A percentile compares a stretch with the other conserved stretches of the same genome.
phyloP scores from a whole-genome alignment of 2,113 vertebrate genomes.

The Uropsilus gracilis region DNA sequence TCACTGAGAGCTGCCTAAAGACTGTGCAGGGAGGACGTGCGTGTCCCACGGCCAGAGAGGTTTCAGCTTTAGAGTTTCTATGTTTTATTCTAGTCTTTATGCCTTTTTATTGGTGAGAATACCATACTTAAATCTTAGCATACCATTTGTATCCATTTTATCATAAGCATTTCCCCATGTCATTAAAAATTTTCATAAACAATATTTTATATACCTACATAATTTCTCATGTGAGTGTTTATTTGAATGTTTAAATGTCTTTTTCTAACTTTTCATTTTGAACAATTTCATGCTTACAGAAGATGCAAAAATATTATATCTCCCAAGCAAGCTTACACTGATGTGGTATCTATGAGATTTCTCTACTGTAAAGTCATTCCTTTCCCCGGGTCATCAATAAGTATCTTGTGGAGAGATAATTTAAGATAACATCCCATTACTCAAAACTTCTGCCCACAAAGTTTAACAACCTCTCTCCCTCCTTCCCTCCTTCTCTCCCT shows the following conservation, averaged over 20 bases:
- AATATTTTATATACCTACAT: not conserved
- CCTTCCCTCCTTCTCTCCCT: not conserved
- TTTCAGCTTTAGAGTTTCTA: not conserved
- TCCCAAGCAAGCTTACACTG: no score
- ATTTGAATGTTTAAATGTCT: not conserved
- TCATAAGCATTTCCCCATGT: no score
- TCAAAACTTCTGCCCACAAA: not conserved
- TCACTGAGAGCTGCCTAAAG: no score
- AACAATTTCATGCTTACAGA: slow-evolving; percentile 26
- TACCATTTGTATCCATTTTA: no score
- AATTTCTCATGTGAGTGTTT: not conserved
- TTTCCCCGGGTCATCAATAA: no score
- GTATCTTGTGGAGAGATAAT: not conserved
- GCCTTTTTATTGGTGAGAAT: no score
- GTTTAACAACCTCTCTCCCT: not conserved
- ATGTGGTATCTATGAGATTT: not conserved
- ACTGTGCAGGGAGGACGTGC: no score
- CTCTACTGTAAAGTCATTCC: not conserved
- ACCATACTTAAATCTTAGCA: no score
- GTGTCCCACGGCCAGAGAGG: no score
- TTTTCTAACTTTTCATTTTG: slow-evolving; percentile 13
- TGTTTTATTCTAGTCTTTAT: not conserved
- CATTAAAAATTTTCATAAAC: not conserved
- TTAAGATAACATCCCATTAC: not conserved
- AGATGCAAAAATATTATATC: no score